Conservation (phyloP, 2,113 vertebrate species). For the Clarias batrachus region DNA sequence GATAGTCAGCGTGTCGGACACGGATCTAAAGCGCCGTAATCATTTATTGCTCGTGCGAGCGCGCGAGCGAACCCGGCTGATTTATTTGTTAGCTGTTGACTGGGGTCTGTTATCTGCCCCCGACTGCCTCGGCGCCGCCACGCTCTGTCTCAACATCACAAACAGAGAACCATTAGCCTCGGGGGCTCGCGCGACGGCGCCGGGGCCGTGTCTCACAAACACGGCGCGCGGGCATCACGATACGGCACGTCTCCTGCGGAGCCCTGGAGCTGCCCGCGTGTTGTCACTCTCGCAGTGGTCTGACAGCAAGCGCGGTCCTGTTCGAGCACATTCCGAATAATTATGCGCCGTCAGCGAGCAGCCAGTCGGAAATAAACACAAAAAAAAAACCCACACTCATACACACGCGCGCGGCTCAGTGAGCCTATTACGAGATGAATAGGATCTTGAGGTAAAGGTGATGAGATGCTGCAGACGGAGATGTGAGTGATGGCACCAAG, state of each 20-base stretch:
- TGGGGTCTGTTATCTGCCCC: slow-evolving; percentile 35
- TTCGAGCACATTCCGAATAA: slow-evolving; percentile 67
- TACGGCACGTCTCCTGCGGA: neutral
- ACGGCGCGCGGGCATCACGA: neutral
- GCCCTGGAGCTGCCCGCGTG: slow-evolving; percentile 20
- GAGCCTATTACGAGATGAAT: slow-evolving; percentile 64
- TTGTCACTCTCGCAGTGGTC: slow-evolving; percentile 47
- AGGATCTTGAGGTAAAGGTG: slow-evolving; percentile 49
- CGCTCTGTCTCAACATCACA: slow-evolving; percentile 36
- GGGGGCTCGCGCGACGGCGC: slow-evolving; percentile 27
- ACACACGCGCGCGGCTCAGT: slow-evolving; percentile 48
- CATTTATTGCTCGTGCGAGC: slow-evolving; percentile 32
- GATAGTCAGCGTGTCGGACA: neutral
- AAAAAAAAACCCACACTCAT: neutral
- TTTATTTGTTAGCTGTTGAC: slow-evolving; percentile 42
- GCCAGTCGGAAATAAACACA: slow-evolving; percentile 70
- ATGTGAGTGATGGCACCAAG: neutral
- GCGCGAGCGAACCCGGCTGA: slow-evolving; percentile 26
- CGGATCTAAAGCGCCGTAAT: slow-evolving; percentile 34
- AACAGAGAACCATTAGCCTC: slow-evolving; percentile 41
- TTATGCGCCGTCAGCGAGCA: slow-evolving; percentile 72
- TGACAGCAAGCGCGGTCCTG: slow-evolving; percentile 47
- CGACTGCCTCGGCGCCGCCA: neutral
- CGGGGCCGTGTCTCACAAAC: slow-evolving; percentile 27
- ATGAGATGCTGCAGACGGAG: neutral